These are phyloP conservation scores for Atherinosoma microstoma DNA, from an alignment of 2,797 vertebrate species.

Conservation along the genomic window DNA sequence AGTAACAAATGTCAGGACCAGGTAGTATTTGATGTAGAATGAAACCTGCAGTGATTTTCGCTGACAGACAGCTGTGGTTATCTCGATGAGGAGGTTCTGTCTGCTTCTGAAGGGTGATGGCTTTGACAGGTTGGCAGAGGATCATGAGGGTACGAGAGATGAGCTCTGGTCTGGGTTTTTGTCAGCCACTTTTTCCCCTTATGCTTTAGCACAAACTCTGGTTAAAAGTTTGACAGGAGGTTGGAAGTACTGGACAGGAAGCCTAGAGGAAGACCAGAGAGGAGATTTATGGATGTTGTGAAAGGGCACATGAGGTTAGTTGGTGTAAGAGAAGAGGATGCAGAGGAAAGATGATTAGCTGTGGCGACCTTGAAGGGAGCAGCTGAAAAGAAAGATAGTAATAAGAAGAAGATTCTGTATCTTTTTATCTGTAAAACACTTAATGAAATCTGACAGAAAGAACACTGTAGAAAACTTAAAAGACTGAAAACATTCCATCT, in stretches of 20 bases:
- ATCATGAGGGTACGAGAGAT: conserved; percentile 29
- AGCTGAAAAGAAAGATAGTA: conserved; percentile 11
- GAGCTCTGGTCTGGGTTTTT: conserved; percentile 34
- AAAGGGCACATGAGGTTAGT: not conserved
- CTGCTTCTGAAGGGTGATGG: conserved; percentile 36
- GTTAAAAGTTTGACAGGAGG: conserved; percentile 1
- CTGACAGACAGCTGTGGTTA: conserved; percentile 48
- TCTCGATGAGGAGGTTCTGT: conserved; percentile 45
- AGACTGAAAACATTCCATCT: not conserved
- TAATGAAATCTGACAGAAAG: not conserved
- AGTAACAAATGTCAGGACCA: conserved; percentile 37
- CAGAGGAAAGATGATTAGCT: not conserved
- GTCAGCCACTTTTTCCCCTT: conserved; percentile 39
- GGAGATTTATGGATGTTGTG: not conserved
- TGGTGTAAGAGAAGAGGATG: too few relatives aligned
- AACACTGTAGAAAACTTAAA: not conserved
- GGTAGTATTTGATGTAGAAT: conserved; percentile 19
- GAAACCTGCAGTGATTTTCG: not conserved
- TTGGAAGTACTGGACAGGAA: not conserved
- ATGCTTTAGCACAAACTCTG: not conserved
- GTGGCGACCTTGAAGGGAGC: not conserved
- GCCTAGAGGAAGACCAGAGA: not conserved
- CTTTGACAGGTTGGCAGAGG: conserved; percentile 49
- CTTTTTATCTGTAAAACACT: not conserved
- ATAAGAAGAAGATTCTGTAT: not conserved